A percentile compares a stretch with the other conserved stretches of the same genome.
Conservation (phyloP, 2,113 vertebrate genomes). For the Emberiza fucata region DNA sequence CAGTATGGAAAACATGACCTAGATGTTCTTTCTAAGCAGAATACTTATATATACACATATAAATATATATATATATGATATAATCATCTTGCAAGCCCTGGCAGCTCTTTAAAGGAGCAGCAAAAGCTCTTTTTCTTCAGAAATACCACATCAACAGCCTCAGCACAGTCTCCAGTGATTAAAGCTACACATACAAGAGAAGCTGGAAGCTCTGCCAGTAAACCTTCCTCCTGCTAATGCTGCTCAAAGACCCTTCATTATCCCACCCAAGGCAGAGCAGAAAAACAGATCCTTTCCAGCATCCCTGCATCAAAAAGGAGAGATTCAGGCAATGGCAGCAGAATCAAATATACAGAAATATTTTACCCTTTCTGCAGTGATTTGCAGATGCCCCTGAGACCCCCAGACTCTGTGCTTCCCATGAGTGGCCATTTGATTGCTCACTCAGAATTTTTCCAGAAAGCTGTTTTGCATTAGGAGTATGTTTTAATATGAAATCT, state of each 20-base stretch:
- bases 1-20: slow-evolving; percentile 21
- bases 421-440: background rate
- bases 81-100: background rate
- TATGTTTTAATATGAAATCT: background rate
- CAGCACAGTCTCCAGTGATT: background rate
- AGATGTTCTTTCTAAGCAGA: slow-evolving; percentile 22
- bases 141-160: slow-evolving; percentile 8
- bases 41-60: background rate
- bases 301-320: background rate
- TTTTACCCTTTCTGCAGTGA: background rate
- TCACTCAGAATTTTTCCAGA: background rate
- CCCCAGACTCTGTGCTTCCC: background rate
- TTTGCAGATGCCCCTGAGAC: background rate
- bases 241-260: slow-evolving; percentile 13
- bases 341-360: background rate
- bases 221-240: slow-evolving; percentile 8
- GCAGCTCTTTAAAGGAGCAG: slow-evolving; percentile 24
- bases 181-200: slow-evolving; percentile 19
- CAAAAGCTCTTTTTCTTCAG: background rate
- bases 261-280: slow-evolving; percentile 17
- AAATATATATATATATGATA: background rate
- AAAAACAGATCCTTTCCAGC: background rate
- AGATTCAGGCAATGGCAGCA: background rate
- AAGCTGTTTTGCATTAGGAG: background rate
- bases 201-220: slow-evolving; percentile 25